These are phyloP conservation scores for Amitus sp. DNA, from an alignment of 2,888 invertebrate genomes.

Conservation along the genomic window DNA sequence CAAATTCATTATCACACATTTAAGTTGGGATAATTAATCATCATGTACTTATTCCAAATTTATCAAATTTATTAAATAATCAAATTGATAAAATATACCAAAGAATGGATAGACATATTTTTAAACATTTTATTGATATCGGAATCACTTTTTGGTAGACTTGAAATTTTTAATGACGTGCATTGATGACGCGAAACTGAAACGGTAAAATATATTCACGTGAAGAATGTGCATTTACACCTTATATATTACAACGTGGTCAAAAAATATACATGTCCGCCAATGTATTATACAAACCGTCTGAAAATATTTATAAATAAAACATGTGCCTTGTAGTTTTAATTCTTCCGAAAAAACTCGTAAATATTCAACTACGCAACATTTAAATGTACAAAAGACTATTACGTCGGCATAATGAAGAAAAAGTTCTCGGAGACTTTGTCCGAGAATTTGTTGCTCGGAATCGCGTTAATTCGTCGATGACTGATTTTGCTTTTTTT, in stretches of 20 bases:
- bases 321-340: neutral
- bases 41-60: too few relatives aligned
- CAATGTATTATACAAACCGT: neutral
- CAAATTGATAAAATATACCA: too few relatives aligned
- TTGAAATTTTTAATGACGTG: too few relatives aligned
- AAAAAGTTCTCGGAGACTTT: neutral
- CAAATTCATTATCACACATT: too few relatives aligned
- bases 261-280: slow-evolving; percentile 13
- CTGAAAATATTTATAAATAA: neutral
- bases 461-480: slow-evolving; percentile 24
- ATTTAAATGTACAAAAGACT: slow-evolving; percentile 1
- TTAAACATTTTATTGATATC: too few relatives aligned
- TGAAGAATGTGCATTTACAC: too few relatives aligned
- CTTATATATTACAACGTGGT: slow-evolving; percentile 8
- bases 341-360: neutral
- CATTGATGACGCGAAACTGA: too few relatives aligned
- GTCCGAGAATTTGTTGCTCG: neutral
- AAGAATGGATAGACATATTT: too few relatives aligned
- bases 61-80: too few relatives aligned
- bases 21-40: too few relatives aligned
- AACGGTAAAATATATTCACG: too few relatives aligned
- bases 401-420: neutral
- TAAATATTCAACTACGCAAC: neutral
- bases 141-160: too few relatives aligned
- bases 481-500: slow-evolving; percentile 66